phyloP scores from a whole-genome alignment of 2,888 invertebrate genomes.

The Willowsia nigromaculata region DNA sequence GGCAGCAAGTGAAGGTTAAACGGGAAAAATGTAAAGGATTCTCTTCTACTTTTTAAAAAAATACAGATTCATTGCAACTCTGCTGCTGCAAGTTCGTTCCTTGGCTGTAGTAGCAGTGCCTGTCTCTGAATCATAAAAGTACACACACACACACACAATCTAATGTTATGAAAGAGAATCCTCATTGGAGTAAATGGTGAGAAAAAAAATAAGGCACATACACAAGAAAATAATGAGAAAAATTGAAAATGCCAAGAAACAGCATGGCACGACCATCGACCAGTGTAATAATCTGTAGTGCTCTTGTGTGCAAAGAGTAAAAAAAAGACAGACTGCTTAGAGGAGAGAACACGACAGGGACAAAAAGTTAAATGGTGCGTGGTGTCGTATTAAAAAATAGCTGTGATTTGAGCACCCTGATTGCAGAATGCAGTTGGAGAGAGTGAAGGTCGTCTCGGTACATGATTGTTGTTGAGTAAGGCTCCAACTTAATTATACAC shows the following conservation, averaged over 20 bases:
- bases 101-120: neutral
- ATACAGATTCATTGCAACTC: neutral
- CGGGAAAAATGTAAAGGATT: neutral
- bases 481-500: neutral
- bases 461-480: conserved; percentile 24
- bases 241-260: too few species aligned
- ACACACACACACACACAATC: too few species aligned
- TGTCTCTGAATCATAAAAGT: neutral
- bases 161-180: neutral
- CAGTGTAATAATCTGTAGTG: too few species aligned
- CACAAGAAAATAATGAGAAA: too few species aligned
- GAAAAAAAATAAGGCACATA: neutral
- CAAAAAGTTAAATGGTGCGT: conserved; percentile 22
- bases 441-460: conserved; percentile 11
- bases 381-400: neutral
- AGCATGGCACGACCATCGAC: too few species aligned
- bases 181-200: neutral
- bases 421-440: conserved; percentile 4
- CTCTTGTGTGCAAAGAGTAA: too few species aligned
- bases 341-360: neutral
- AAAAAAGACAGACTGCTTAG: neutral
- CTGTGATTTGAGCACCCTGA: neutral
- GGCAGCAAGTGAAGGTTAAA: conserved; percentile 35
- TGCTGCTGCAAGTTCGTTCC: too few species aligned
- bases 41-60: neutral